These are phyloP conservation scores for Tragopan temminckii DNA, from an alignment of 2,797 vertebrate genomes.

Conservation along the genomic window DNA sequence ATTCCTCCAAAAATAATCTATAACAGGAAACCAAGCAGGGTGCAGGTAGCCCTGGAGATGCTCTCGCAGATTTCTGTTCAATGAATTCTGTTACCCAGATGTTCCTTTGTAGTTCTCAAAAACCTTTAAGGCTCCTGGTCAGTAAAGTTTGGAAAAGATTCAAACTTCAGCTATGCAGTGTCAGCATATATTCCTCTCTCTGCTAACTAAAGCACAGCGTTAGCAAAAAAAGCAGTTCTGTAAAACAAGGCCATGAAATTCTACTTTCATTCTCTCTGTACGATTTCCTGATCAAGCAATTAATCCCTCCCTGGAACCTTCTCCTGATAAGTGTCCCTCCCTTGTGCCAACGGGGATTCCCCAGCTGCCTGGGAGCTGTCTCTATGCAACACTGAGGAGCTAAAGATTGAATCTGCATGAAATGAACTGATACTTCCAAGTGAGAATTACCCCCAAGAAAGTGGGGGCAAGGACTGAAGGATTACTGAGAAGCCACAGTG, in stretches of 20 bases:
- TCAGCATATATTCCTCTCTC: constrained; percentile 35
- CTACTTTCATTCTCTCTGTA: background rate
- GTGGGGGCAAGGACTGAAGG: background rate
- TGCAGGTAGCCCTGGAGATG: constrained; percentile 46
- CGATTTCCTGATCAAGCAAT: background rate
- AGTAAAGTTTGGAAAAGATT: constrained; percentile 55
- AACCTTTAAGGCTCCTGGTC: constrained; percentile 45
- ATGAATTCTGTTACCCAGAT: constrained; percentile 50
- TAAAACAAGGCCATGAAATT: constrained; percentile 33
- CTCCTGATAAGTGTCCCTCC: background rate
- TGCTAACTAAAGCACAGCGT: constrained; percentile 36
- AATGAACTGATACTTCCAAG: background rate
- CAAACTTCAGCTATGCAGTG: constrained; percentile 44
- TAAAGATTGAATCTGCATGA: background rate
- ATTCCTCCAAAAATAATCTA: constrained; percentile 17
- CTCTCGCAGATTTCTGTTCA: constrained; percentile 16
- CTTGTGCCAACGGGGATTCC: background rate
- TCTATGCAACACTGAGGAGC: background rate
- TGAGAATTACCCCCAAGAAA: background rate
- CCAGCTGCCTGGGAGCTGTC: background rate
- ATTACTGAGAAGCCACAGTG: background rate
- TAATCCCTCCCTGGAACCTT: background rate
- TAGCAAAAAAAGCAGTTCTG: constrained; percentile 10
- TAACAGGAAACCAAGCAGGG: constrained; percentile 47
- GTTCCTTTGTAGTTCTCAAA: constrained; percentile 64